These are phyloP conservation scores for Pungitius pungitius DNA, from an alignment of 2,113 vertebrate genomes.

Conservation along the genomic window DNA sequence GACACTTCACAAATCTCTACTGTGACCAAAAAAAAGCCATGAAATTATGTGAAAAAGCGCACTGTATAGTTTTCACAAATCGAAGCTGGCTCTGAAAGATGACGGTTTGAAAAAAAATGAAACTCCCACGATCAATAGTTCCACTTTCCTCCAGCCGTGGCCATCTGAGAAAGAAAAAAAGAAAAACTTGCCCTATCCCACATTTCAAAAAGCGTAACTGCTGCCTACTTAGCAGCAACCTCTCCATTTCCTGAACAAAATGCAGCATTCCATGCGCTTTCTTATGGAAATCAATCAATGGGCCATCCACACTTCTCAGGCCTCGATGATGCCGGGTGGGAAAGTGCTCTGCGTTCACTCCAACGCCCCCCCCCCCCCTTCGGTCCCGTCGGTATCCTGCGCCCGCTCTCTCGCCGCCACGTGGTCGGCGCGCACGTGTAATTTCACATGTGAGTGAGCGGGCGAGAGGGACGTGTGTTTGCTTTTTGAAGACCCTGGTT, in stretches of 20 bases:
- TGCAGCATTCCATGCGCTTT: slow-evolving; percentile 23
- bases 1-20: slow-evolving; percentile 38
- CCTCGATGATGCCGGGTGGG: slow-evolving; percentile 55
- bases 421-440: slow-evolving; percentile 31
- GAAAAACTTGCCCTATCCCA: slow-evolving; percentile 34
- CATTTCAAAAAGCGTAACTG: slow-evolving; percentile 39
- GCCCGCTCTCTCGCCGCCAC: slow-evolving; percentile 39
- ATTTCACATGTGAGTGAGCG: slow-evolving; percentile 28
- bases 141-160: slow-evolving; percentile 66
- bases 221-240: slow-evolving; percentile 36
- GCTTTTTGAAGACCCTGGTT: slow-evolving; percentile 31
- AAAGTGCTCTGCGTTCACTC: slow-evolving; percentile 77
- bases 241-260: slow-evolving; percentile 54
- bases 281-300: slow-evolving; percentile 41
- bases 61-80: slow-evolving; percentile 67
- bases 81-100: slow-evolving; percentile 53
- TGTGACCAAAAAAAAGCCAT: slow-evolving; percentile 33
- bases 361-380: slow-evolving; percentile 56
- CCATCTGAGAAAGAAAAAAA: slow-evolving; percentile 59
- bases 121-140: slow-evolving; percentile 71
- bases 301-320: slow-evolving; percentile 7
- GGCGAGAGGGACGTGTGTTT: slow-evolving; percentile 16
- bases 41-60: slow-evolving; percentile 54
- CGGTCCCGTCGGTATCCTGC: slow-evolving; percentile 71
- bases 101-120: slow-evolving; percentile 70